Base-by-base conservation (phyloP, 2,888 invertebrate genomes). In the Lacanobia wlatinum region DNA sequence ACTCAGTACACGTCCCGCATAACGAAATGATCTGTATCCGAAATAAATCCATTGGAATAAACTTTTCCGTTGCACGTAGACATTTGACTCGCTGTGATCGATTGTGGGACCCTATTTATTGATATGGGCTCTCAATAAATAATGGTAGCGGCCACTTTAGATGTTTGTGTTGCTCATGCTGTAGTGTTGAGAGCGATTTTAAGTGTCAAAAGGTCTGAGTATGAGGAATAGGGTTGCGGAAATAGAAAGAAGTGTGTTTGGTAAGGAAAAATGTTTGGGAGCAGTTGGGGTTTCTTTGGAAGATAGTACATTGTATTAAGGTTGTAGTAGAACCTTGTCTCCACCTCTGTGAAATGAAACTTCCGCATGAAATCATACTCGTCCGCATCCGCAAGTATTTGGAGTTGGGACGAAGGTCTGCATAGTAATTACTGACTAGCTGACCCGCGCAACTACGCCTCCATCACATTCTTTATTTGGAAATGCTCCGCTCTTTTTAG, bases 21-120 rank as follows among this genome's bases (percentile, higher is more conserved):
- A 84, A 80, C 76, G 66, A 80, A 86, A 82, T 87, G 76, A 85
- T 76, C 76, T 67, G 77, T 75, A 76, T 65, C 62, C 65, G 76
- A 86, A 86, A 87, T 87, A 87, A 87, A 84, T 84, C 76, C 77
- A 86, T 78, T 76, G 78, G 77, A 78, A 85, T 87, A 82, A 84
- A 86, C 75, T 81, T 82, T 73, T 81, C 79, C 66, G 66, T 69
- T 74, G 53, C 83, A 73, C 80, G 74, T 71, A 82, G 78, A 84
- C 76, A 73, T 84, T 77, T 84, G 84, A 81, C 84, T 87, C 69
- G 46, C 60, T 59, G 78, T 85, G 87, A 87, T 84, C 76, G 82
- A 87, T 86, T 79, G 82, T 82, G 65, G 60, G 34, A 56, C 67
- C 73, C 67, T 59, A 73, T 85, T 84, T 86, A 86, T 86, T 76